Evolutionary conservation across 2,888 invertebrate genomes (phyloP).

Genomic region (Drosophila bunnanda): DNA sequence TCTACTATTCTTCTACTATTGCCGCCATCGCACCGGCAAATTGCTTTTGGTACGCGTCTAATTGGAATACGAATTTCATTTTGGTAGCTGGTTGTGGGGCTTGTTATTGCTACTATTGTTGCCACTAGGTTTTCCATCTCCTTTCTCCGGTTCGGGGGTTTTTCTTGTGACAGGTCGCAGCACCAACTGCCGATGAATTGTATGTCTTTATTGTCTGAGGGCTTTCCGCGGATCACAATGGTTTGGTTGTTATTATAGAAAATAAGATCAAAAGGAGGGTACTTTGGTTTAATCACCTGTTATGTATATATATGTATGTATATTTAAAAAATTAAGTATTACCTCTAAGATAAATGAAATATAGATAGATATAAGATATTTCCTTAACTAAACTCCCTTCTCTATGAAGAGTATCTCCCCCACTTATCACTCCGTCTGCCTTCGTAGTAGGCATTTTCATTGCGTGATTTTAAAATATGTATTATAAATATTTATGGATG

Average conservation of each 20-base stretch:
- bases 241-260: not conserved
- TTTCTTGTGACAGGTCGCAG: conserved; percentile 66
- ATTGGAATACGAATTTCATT: conserved; percentile 74
- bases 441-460: conserved; percentile 5
- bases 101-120: conserved; percentile 26
- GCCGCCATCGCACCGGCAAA: conserved; percentile 57
- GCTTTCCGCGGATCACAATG: not conserved
- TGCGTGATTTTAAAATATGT: conserved; percentile 58
- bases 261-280: not conserved
- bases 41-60: conserved; percentile 71
- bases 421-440: not conserved
- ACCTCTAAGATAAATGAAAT: too few species aligned
- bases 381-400: not conserved
- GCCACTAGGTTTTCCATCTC: conserved; percentile 12
- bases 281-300: accelerated
- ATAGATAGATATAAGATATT: too few species aligned
- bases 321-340: too few species aligned
- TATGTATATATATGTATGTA: too few species aligned
- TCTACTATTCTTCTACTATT: conserved; percentile 31
- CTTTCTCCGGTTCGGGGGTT: conserved; percentile 18
- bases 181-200: conserved; percentile 20
- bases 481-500: conserved; percentile 65
- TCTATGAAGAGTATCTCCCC: not conserved
- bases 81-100: conserved; percentile 10
- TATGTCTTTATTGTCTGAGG: not conserved